phyloP scores from a whole-genome alignment of 2,797 vertebrate genomes.

The Crocodylus rhombifer region DNA sequence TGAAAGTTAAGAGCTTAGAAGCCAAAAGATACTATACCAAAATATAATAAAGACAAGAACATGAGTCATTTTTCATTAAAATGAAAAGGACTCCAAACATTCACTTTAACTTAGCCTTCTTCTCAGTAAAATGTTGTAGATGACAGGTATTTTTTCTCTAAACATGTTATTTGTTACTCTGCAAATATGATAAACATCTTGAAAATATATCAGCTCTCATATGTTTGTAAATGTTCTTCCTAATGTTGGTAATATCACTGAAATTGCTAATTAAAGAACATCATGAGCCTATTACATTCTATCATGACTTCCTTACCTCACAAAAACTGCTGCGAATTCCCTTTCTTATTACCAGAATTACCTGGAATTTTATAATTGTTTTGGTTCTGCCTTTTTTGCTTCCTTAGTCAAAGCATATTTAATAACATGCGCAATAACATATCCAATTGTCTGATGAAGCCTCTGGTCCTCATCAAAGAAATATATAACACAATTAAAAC shows the following conservation, averaged over 20 bases:
- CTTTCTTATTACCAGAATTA: constrained; percentile 66
- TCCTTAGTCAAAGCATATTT: constrained; percentile 50
- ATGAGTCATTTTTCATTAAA: background rate
- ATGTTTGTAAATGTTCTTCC: background rate
- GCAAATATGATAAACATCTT: background rate
- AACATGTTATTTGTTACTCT: background rate
- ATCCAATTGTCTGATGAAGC: constrained; percentile 55
- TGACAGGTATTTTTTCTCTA: background rate
- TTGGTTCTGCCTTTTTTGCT: constrained; percentile 3
- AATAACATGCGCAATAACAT: constrained; percentile 45
- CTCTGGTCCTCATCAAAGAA: constrained; percentile 65
- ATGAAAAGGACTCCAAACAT: background rate
- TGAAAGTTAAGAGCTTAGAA: constrained; percentile 28
- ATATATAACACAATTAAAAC: constrained; percentile 61
- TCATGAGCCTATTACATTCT: constrained; percentile 29
- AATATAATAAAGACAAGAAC: background rate
- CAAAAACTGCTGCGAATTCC: constrained; percentile 46
- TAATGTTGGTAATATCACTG: background rate
- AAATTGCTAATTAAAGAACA: background rate
- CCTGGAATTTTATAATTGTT: constrained; percentile 35
- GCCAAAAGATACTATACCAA: constrained; percentile 7
- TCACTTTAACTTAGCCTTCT: accelerated
- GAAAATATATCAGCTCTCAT: background rate
- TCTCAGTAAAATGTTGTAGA: background rate
- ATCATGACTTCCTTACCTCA: constrained; percentile 45